Conservation (phyloP, 1,140 invertebrate genomes). For the Trichonephila inaurata region DNA sequence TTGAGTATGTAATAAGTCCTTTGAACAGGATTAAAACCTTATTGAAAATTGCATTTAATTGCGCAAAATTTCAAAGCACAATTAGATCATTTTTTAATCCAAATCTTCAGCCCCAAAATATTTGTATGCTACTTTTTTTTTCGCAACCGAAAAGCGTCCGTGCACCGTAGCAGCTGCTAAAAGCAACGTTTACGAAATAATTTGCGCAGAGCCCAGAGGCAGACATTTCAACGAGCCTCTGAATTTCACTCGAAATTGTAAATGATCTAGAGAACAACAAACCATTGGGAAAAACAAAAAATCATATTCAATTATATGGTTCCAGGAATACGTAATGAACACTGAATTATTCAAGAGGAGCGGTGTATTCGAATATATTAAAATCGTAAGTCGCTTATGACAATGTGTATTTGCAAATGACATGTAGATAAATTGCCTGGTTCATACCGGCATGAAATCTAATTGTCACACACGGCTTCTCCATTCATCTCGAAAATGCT, state of each 20-base stretch:
- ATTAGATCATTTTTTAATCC: too few relatives aligned
- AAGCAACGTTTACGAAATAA: not conserved
- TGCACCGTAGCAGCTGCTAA: not conserved
- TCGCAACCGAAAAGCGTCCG: too few relatives aligned
- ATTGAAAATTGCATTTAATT: too few relatives aligned
- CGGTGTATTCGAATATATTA: not conserved
- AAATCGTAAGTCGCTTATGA: not conserved
- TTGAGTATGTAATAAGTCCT: too few relatives aligned
- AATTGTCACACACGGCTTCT: not conserved
- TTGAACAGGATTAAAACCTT: too few relatives aligned
- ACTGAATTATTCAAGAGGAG: constrained; percentile 11
- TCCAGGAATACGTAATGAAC: not conserved
- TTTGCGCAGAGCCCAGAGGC: not conserved
- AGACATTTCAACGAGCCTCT: not conserved
- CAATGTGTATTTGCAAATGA: not conserved
- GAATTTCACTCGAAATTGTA: not conserved
- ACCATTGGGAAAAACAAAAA: not conserved
- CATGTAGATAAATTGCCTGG: not conserved
- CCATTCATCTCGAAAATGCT: too few relatives aligned
- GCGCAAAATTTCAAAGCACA: too few relatives aligned
- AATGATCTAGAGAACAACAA: not conserved
- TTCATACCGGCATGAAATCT: not conserved
- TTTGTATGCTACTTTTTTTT: too few relatives aligned
- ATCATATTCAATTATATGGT: constrained; percentile 14
- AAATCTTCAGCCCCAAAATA: too few relatives aligned